These are phyloP conservation scores for Bryconaethiops microstoma DNA, from an alignment of 2,797 vertebrate species.

Conservation along the genomic window DNA sequence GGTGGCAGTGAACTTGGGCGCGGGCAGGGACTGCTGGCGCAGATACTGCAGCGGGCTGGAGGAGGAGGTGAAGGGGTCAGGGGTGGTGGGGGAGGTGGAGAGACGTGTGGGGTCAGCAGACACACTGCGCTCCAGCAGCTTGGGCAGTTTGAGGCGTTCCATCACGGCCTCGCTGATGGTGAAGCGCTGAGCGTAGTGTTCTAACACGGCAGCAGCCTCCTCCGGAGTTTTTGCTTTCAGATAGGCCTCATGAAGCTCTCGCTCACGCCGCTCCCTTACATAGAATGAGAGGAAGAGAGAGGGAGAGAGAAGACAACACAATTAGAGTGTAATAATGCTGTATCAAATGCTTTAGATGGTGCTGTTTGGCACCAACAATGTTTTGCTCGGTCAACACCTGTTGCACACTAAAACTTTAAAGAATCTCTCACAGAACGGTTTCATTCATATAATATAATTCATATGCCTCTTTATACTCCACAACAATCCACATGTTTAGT, in stretches of 20 bases:
- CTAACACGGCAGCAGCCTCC: conserved; percentile 89
- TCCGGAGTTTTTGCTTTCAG: conserved; percentile 84
- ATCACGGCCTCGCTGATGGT: conserved; percentile 94
- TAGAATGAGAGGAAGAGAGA: not conserved
- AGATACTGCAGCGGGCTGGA: conserved; percentile 87
- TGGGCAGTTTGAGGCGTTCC: conserved; percentile 92
- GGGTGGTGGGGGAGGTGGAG: conserved; percentile 67
- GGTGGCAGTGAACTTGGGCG: conserved; percentile 92
- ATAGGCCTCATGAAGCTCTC: conserved; percentile 88
- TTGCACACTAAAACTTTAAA: too few species aligned
- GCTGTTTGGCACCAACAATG: too few species aligned
- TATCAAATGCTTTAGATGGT: too few species aligned
- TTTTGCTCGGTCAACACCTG: too few species aligned
- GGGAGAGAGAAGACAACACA: not conserved
- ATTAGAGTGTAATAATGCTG: not conserved
- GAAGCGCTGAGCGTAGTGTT: conserved; percentile 93
- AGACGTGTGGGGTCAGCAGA: conserved; percentile 82
- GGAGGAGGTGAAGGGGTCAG: conserved; percentile 65
- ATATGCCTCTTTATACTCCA: too few species aligned
- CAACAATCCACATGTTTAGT: too few species aligned
- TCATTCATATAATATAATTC: too few species aligned
- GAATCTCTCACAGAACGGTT: too few species aligned
- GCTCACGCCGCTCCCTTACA: conserved; percentile 88
- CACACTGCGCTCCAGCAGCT: conserved; percentile 91
- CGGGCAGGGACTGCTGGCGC: conserved; percentile 90